Conservation (phyloP, 2,888 invertebrate species). For the Loripinus fragilis region DNA sequence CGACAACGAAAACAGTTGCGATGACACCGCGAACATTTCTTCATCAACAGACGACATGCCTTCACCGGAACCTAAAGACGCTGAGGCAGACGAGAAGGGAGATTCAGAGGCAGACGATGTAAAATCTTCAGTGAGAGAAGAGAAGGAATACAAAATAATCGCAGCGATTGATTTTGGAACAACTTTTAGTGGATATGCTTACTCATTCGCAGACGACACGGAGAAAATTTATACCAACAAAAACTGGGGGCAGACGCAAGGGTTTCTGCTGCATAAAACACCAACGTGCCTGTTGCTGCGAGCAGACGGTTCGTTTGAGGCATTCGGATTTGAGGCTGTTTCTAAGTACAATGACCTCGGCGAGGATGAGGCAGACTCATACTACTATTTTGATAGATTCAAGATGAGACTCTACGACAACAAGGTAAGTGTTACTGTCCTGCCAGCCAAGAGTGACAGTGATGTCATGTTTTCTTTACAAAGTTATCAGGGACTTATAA, state of each 20-base stretch:
- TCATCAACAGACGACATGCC: not conserved
- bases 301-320: conserved; percentile 75
- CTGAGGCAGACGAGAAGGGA: not conserved
- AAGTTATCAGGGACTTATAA: no score
- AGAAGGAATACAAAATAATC: conserved; percentile 71
- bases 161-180: conserved; percentile 80
- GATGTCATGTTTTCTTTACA: no score
- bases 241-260: conserved; percentile 80
- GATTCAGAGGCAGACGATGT: not conserved
- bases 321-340: conserved; percentile 79
- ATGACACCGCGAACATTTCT: not conserved
- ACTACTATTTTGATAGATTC: conserved; percentile 77
- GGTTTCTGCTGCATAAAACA: conserved; percentile 78
- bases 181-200: conserved; percentile 79
- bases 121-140: not conserved
- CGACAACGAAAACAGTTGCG: not conserved
- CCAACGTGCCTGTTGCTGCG: conserved; percentile 77
- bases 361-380: conserved; percentile 75
- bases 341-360: conserved; percentile 75
- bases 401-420: conserved; percentile 80
- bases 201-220: conserved; percentile 74
- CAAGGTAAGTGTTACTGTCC: conserved; percentile 63
- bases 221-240: conserved; percentile 77
- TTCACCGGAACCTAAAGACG: not conserved
- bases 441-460: no score